phyloP scores from a whole-genome alignment of 2,113 vertebrate genomes.

The Podiceps cristatus region DNA sequence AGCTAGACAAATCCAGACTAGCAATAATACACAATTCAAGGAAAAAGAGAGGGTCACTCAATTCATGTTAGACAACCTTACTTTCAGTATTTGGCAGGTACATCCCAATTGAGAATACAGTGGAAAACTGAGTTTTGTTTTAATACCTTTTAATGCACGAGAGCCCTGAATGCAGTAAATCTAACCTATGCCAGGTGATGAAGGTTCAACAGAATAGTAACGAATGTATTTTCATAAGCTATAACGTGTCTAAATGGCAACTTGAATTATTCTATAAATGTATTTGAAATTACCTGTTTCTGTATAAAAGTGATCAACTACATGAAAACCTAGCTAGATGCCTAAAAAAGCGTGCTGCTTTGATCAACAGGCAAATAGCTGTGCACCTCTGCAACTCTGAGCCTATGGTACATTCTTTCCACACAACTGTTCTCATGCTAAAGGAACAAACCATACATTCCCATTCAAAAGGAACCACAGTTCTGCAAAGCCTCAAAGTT shows the following conservation, averaged over 20 bases:
- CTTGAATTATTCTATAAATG: neutral
- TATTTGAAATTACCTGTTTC: neutral
- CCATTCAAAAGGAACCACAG: neutral
- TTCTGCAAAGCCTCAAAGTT: neutral
- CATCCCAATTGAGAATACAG: neutral
- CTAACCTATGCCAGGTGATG: neutral
- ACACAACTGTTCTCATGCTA: neutral
- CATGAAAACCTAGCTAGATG: neutral
- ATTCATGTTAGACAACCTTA: neutral
- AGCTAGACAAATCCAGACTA: neutral
- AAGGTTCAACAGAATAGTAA: neutral
- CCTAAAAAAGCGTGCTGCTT: neutral
- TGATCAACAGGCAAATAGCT: neutral
- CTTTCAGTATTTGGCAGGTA: neutral
- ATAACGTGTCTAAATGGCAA: neutral
- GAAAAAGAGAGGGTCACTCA: neutral
- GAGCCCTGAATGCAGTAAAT: neutral
- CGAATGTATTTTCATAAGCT: neutral
- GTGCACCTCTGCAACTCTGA: neutral
- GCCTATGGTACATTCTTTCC: neutral
- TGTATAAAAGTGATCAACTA: neutral
- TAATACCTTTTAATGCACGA: neutral
- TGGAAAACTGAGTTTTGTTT: neutral
- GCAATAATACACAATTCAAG: neutral
- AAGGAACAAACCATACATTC: neutral